These are phyloP conservation scores for Sebastes oblongus DNA, from an alignment of 2,797 vertebrate species.

Conservation along the genomic window DNA sequence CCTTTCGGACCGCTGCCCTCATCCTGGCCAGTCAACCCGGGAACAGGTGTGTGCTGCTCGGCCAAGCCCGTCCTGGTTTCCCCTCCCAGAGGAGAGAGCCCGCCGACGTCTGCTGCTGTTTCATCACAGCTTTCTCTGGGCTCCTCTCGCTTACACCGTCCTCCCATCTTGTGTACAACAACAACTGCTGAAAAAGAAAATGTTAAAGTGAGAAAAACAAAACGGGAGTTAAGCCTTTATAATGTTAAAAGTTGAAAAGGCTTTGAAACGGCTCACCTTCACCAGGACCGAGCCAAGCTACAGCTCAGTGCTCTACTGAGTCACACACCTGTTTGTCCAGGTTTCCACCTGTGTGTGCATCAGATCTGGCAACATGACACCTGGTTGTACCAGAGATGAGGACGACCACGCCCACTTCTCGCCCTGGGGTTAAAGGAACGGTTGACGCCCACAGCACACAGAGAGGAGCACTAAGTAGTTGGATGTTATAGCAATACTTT, in stretches of 20 bases:
- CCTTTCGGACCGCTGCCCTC: background rate
- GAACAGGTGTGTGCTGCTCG: slow-evolving; percentile 6
- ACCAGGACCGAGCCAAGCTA: background rate
- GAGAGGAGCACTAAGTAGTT: background rate
- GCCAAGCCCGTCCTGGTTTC: background rate
- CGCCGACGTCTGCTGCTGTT: no score
- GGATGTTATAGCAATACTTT: background rate
- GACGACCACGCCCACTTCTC: background rate
- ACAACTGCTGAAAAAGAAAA: no score
- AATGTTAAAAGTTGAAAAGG: no score
- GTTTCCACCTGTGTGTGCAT: background rate
- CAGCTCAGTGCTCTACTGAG: background rate
- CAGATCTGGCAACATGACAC: background rate
- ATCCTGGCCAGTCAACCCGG: background rate
- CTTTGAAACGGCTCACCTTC: background rate
- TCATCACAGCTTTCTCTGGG: background rate
- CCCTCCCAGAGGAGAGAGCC: background rate
- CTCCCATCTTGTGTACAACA: slow-evolving; percentile 47
- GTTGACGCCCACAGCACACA: background rate
- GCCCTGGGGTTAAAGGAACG: background rate
- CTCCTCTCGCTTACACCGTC: slow-evolving; percentile 31
- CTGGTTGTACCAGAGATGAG: no score
- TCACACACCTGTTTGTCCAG: background rate
- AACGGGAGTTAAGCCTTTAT: accelerated
- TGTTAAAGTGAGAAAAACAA: no score